Evolutionary conservation across 2,888 invertebrate species (phyloP).

Genomic region (Aleiodes alternator): DNA sequence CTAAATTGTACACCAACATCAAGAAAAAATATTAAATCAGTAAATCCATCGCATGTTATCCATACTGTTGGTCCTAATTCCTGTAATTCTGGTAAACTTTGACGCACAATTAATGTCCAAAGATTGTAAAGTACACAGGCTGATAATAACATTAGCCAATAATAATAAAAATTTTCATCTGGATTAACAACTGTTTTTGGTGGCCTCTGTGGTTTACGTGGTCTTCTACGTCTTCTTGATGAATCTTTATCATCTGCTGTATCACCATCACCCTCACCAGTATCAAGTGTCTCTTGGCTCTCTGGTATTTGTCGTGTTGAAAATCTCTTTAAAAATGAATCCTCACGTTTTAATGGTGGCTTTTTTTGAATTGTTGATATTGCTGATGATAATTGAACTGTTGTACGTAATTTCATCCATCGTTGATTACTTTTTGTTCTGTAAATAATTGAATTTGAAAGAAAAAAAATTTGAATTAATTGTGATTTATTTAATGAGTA

Average conservation of each 20-base stretch:
- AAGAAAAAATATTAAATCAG: slow-evolving; percentile 90
- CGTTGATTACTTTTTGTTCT: slow-evolving; percentile 95
- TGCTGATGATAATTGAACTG: slow-evolving; percentile 93
- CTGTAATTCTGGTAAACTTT: slow-evolving; percentile 94
- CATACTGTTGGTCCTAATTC: slow-evolving; percentile 85
- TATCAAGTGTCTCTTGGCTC: slow-evolving; percentile 88
- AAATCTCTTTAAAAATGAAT: slow-evolving; percentile 94
- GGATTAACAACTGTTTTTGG: slow-evolving; percentile 93
- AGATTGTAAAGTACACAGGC: slow-evolving; percentile 94
- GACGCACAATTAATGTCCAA: slow-evolving; percentile 96
- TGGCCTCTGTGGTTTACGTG: slow-evolving; percentile 83
- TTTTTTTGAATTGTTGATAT: slow-evolving; percentile 88
- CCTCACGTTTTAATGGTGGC: slow-evolving; percentile 92
- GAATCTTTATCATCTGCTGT: slow-evolving; percentile 77
- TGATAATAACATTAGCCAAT: slow-evolving; percentile 94
- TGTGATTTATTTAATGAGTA: background rate
- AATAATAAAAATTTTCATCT: slow-evolving; percentile 96
- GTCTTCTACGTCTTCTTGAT: slow-evolving; percentile 79
- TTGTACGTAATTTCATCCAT: slow-evolving; percentile 97
- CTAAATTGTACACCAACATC: slow-evolving; percentile 95
- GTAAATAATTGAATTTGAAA: slow-evolving; percentile 64
- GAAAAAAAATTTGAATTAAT: background rate
- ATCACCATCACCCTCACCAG: slow-evolving; percentile 81
- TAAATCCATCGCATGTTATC: slow-evolving; percentile 89
- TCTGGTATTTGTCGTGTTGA: slow-evolving; percentile 94